Percentiles rank a stretch among this genome's conserved stretches.
phyloP scores from a whole-genome alignment of 64 coral and sea anemone genomes.

The Montipora cactus region DNA sequence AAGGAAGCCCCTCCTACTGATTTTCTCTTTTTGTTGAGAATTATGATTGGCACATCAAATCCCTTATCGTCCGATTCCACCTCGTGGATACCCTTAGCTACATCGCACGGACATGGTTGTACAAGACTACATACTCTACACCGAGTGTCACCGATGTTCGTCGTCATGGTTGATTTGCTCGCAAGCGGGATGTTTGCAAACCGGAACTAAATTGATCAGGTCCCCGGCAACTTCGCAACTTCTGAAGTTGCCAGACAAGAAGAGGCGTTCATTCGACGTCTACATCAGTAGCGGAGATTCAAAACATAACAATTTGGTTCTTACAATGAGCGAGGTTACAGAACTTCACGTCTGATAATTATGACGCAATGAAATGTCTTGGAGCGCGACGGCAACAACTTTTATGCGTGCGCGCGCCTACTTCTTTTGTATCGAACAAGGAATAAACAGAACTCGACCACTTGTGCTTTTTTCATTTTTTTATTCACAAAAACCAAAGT shows the following conservation, averaged over 20 bases:
- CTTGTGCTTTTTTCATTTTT: too few relatives aligned
- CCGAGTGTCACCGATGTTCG: conserved; percentile 15
- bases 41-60: not conserved
- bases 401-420: not conserved
- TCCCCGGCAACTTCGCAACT: conserved; percentile 10
- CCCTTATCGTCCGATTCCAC: not conserved
- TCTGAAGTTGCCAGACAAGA: not conserved
- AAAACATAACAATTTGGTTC: not conserved
- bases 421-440: too few relatives aligned
- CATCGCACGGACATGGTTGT: conserved; percentile 37
- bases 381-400: not conserved
- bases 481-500: too few relatives aligned
- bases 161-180: not conserved
- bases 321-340: not conserved
- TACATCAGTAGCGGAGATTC: not conserved
- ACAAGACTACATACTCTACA: not conserved
- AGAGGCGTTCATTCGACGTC: not conserved
- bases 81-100: not conserved
- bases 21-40: conserved; percentile 7
- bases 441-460: not conserved
- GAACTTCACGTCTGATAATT: not conserved
- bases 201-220: not conserved
- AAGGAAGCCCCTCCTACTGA: not conserved
- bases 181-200: not conserved
- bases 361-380: not conserved